phyloP scores from a whole-genome alignment of 2,113 vertebrate species.

The Tretioscincus oriximinensis region DNA sequence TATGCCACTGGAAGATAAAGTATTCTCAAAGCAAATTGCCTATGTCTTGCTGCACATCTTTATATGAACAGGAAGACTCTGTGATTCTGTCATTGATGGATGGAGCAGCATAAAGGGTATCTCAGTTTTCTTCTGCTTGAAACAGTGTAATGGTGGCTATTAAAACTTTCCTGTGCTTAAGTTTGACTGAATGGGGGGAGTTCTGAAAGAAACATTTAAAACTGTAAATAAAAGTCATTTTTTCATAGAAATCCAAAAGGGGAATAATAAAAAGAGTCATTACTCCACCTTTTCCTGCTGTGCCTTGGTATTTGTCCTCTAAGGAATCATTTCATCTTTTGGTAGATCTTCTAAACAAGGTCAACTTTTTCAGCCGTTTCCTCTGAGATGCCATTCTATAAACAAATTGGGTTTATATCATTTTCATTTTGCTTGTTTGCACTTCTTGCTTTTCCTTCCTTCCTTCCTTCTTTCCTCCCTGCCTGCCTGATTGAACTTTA shows the following conservation, averaged over 20 bases:
- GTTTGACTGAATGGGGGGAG: not conserved
- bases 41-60: not conserved
- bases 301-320: not conserved
- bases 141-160: conserved; percentile 8
- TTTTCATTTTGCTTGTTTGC: conserved; percentile 23
- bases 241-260: not conserved
- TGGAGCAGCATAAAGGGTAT: not conserved
- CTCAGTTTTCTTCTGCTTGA: not conserved
- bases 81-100: conserved; percentile 5
- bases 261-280: not conserved
- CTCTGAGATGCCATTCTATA: not conserved
- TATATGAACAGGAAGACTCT: not conserved
- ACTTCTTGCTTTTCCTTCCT: conserved; percentile 5
- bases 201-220: conserved; percentile 8
- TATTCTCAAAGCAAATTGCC: not conserved
- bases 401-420: not conserved
- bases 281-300: not conserved
- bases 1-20: not conserved
- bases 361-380: not conserved
- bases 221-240: not conserved
- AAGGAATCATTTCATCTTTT: not conserved
- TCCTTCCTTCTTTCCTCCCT: no score
- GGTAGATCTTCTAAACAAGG: not conserved
- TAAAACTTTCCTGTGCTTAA: conserved; percentile 26
- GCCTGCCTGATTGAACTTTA: no score